Base-by-base conservation (phyloP, 2,888 invertebrate genomes). In the Scaptomyza caliginosa region DNA sequence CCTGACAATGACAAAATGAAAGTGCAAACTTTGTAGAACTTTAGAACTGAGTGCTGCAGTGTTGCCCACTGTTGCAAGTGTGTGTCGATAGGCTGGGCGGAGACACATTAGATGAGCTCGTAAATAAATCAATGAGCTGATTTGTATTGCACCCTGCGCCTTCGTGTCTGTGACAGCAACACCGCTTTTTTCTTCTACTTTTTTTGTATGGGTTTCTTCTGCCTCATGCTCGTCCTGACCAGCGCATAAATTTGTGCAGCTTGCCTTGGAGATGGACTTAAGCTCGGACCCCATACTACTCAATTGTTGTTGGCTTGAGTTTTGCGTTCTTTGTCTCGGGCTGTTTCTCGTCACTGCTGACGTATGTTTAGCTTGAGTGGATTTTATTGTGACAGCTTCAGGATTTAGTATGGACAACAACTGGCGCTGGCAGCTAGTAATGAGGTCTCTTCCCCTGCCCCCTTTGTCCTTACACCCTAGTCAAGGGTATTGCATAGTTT, bases 51-150 rank as follows among this genome's bases (percentile, higher is more conserved):
- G n/a, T 34, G 16, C 26, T 59, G 43, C 45, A 60, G 19, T 24
- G 24, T 3, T 13, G 52, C 63, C 85, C 81, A 78, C 60, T 58
- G 65, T 57, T 21, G 21, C 55, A 30, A 36, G 34, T 32, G 11
- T 32, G 11, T 7, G 32, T 34, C 8, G 32, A 6, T 50, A 48
- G 54, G 56, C 62, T 45, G 60, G 17, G 58, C 17, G 38, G 58
- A 34, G 56, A 42, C 38, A 52, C 80, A 80, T 77, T 72, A 74
- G 75, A 45, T 49, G 56, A 64, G 78, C 86, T 89, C 88, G 86
- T 89, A 88, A 90, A 89, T 89, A 89, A 88, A 89, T 90, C 89
- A 89, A 89, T 89, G 86, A 77, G 76, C 74, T 75, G 82, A 76
- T 85, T 84, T 77, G 83, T 87, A 82, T 78, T 80, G 77, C 84